These are phyloP conservation scores for Lacerta viridis DNA, from an alignment of 2,797 vertebrate species.

Conservation along the genomic window DNA sequence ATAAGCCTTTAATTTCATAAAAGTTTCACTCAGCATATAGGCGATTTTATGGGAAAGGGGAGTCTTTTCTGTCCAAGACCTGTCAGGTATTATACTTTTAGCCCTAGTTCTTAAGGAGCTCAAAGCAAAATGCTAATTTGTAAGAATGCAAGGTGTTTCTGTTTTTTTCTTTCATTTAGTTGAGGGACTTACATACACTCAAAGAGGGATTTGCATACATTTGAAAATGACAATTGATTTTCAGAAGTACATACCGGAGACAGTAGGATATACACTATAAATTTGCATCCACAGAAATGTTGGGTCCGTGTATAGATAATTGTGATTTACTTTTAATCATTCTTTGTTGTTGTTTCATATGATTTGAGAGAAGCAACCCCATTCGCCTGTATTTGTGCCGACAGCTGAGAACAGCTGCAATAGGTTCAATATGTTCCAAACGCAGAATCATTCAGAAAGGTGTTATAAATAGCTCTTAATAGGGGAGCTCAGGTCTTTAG, in stretches of 20 bases:
- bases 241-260: neutral
- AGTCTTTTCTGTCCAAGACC: neutral
- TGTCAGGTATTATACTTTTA: neutral
- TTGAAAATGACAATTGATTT: neutral
- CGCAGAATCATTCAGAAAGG: accelerated
- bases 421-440: accelerated
- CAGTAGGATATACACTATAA: neutral
- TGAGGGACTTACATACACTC: too few relatives aligned
- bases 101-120: neutral
- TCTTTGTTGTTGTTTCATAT: neutral
- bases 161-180: neutral
- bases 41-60: neutral
- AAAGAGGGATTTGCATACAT: neutral
- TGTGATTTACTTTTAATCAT: neutral
- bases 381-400: accelerated
- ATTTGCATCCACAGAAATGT: neutral
- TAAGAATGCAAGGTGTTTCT: neutral
- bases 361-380: neutral
- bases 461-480: neutral
- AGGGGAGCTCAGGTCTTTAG: neutral
- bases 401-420: accelerated
- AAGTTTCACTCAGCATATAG: neutral
- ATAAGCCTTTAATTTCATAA: too few relatives aligned
- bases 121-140: neutral
- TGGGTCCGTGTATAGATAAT: neutral